Evolutionary conservation across 2,888 invertebrate species (phyloP).

Genomic region (Gastrophysa polygoni): DNA sequence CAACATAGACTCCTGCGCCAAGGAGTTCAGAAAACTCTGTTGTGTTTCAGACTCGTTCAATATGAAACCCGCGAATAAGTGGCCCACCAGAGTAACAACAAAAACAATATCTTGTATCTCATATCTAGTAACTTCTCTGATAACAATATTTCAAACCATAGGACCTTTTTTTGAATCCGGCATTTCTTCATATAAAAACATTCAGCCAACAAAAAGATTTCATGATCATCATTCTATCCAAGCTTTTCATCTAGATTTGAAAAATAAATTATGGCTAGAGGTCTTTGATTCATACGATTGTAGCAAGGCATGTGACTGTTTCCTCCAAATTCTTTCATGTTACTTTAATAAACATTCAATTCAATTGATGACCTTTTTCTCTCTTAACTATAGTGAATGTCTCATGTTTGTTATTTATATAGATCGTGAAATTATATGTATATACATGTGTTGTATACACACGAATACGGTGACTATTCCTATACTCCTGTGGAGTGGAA

Average conservation of each 20-base stretch:
- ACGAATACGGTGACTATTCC: too few relatives aligned
- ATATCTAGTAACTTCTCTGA: background rate
- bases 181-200: background rate
- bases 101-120: background rate
- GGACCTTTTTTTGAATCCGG: background rate
- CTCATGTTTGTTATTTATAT: too few relatives aligned
- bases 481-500: background rate
- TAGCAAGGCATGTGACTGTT: background rate
- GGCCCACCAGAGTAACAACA: background rate
- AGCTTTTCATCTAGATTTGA: background rate
- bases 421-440: too few relatives aligned
- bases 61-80: background rate
- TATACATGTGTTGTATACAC: too few relatives aligned
- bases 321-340: too few relatives aligned
- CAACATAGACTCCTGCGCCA: background rate
- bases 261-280: background rate
- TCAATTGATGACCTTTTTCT: too few relatives aligned
- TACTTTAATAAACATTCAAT: conserved; percentile 1
- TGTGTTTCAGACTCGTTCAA: background rate
- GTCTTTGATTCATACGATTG: background rate
- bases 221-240: background rate
- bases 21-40: background rate
- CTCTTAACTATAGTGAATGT: too few relatives aligned
- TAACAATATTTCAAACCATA: background rate
- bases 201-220: background rate